Base-by-base conservation (phyloP, 1,140 invertebrate genomes). In the Hirudo medicinalis region DNA sequence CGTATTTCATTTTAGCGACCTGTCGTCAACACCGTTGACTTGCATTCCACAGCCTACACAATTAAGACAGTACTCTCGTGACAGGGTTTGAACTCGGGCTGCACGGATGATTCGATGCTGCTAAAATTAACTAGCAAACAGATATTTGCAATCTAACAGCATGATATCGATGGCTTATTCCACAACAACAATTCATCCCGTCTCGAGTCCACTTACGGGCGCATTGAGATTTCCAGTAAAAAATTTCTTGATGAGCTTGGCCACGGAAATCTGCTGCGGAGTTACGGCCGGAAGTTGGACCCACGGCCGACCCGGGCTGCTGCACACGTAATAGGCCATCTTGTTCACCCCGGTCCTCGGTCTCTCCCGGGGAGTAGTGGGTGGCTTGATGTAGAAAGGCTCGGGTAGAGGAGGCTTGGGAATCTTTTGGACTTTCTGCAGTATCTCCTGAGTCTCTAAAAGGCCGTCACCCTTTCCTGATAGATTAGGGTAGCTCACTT, bases 241-340 rank as follows among this genome's bases (percentile, higher is more conserved):
- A 76, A 79, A 83, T 73, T 83, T 83, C 75, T 82, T 81, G 54
- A 84, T 79, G 71, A 78, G 75, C 72, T 82, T 77, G 27, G 78
- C 77, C 29, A 70, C 66, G 36, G 70, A 60, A 54, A 84, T 77
- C 72, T 84, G 83, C 15, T 76, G 73, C 72, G 83, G 83, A 27
- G 80, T 82, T 0, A 81, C 82, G 55, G 75, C 67, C 27, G 82
- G 82, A 9, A 84, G 78, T 72, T 79, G 79, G 17, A 77, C 76
- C 82, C 82, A 83, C 20, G 78, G 75, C 75, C 81, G 82, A n/a
- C 82, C 82, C 76, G 81, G 79, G 43, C 81, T 79, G 78, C 81
- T 82, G 76, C 80, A 82, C 49, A 82, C 80, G 76, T 80, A 82
- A 72, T 80, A 82, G 54, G 77, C 78, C 74, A 81, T 81, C 76